phyloP scores from a whole-genome alignment of 1,140 invertebrate species.

The Ceratitis capitata region DNA sequence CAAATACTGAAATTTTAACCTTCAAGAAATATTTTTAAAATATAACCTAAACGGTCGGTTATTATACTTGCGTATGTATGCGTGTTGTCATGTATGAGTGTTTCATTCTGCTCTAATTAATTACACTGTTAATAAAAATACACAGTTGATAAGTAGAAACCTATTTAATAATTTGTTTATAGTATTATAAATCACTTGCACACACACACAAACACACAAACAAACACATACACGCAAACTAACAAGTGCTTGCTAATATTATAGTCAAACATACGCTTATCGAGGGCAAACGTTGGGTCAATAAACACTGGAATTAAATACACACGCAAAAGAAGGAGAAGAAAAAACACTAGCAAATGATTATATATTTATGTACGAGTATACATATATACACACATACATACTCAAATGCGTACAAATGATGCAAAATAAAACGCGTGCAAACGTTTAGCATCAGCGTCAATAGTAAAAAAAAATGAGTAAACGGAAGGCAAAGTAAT shows the following conservation, averaged over 20 bases:
- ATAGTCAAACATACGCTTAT: not conserved
- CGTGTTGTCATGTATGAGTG: not conserved
- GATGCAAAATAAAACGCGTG: not conserved
- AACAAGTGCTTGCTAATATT: not conserved
- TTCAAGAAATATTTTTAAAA: too few species aligned
- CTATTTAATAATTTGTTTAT: too few species aligned
- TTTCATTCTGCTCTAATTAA: not conserved
- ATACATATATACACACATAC: not conserved
- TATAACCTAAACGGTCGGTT: too few species aligned
- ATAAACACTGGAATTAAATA: constrained; percentile 1
- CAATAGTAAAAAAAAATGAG: not conserved
- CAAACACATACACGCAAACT: not conserved
- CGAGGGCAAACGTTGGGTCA: constrained; percentile 14
- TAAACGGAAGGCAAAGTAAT: not conserved
- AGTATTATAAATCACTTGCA: not conserved
- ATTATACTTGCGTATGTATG: not conserved
- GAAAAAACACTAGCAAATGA: not conserved
- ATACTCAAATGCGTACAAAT: not conserved
- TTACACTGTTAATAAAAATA: not conserved
- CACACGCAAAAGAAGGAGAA: not conserved
- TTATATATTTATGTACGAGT: not conserved
- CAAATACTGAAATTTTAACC: too few species aligned
- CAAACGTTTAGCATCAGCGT: not conserved
- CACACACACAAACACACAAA: not conserved
- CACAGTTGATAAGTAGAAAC: not conserved